phyloP scores from a whole-genome alignment of 1,140 invertebrate genomes.

The Cryptotermes secundus region DNA sequence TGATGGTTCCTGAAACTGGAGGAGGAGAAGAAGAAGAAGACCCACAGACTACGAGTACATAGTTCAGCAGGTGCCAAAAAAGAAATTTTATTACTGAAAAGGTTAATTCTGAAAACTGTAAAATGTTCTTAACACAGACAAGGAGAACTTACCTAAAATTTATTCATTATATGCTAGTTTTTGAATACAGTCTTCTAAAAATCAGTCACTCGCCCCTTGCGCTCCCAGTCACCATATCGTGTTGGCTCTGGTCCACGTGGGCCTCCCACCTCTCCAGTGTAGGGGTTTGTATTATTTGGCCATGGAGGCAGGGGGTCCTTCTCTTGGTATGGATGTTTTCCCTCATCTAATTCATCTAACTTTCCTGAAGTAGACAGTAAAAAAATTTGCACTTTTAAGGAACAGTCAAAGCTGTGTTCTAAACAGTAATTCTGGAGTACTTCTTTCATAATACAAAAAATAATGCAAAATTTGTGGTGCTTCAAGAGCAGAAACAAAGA shows the following conservation, averaged over 20 bases:
- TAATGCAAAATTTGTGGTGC: no score
- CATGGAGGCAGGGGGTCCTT: constrained; percentile 83
- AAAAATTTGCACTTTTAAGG: no score
- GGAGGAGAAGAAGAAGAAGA: no score
- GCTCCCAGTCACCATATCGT: constrained; percentile 98
- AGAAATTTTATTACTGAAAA: no score
- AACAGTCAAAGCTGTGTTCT: background rate
- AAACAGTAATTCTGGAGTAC: background rate
- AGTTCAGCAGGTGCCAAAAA: no score
- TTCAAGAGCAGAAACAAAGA: background rate
- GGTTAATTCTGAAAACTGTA: no score
- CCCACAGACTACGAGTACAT: no score
- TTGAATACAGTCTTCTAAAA: constrained; percentile 63
- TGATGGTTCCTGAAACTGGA: no score
- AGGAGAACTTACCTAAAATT: no score
- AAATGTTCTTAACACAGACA: no score
- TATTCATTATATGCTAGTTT: background rate
- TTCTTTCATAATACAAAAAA: no score
- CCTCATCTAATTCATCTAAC: constrained; percentile 65
- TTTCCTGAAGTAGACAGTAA: constrained; percentile 51
- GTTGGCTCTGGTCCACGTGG: constrained; percentile 97
- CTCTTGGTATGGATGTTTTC: constrained; percentile 74
- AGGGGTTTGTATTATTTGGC: constrained; percentile 86
- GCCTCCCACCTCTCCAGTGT: constrained; percentile 92
- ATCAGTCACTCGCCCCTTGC: constrained; percentile 95